Evolutionary conservation across 2,888 invertebrate species (phyloP), one percentile per base, ranked within the genome.

Genomic region (Plebejus argus): DNA sequence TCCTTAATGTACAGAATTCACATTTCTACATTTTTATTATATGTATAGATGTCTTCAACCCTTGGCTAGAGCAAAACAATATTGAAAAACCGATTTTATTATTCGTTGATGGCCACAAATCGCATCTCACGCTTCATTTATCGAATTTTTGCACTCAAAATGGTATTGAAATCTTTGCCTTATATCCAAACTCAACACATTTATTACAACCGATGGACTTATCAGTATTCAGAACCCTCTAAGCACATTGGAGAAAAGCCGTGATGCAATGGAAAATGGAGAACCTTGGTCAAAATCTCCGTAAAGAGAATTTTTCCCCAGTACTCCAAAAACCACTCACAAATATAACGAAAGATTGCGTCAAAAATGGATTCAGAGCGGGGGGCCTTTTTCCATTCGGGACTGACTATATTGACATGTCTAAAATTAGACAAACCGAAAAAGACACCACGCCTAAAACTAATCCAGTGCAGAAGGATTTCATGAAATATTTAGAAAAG

Each of bases 171-270:
- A 45, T 81, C 12, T 78, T 81, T 61, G 80, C 81, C 20, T 45
- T 80, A 20, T 79, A 80, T 75, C 81, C 80, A 56, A 81, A 81
- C 58, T 77, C 78, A 15, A 80, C 80, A 12, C 79, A 80, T 75
- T 75, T 81, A 12, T 70, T 80, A n/a, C 81, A 81, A 77, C 80
- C 81, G 35, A 80, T 80, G 80, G 81, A 81, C 66, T 74, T 72
- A 39, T 72, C 49, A 15, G 39, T 45, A 72, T 71, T 71, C 33
- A 71, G 18, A 33, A 39, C 28, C 70, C 70, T 71, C n/a, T 39
- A 71, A 71, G 70, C 70, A 71, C 70, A 71, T 71, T 39, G 70
- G 35, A 76, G 78, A 78, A 79, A 78, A 80, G 77, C 76, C 79
- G 76, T 74, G 75, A 78, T n/a, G 45, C 18, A 72, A 39, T 72